Percentiles rank a stretch among this genome's conserved stretches.
Evolutionary conservation across 2,113 vertebrate species (phyloP).

Genomic region (Gallinago jamesoni): DNA sequence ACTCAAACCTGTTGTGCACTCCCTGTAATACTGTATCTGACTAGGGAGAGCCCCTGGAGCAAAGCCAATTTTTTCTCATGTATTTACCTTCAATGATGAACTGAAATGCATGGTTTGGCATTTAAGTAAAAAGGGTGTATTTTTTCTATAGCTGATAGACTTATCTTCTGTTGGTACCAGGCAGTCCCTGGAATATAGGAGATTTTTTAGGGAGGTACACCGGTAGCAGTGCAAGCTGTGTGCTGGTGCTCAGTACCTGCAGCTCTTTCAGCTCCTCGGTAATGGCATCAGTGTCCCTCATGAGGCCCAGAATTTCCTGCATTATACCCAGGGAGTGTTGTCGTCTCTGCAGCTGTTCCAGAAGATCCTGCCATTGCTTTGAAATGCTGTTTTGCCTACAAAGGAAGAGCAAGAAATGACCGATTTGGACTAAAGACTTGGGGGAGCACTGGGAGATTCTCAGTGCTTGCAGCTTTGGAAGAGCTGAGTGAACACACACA

Average conservation of each 20-base stretch:
- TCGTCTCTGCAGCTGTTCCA: slow-evolving; percentile 77
- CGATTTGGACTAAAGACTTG: neutral
- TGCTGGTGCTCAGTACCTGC: slow-evolving; percentile 71
- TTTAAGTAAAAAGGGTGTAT: neutral
- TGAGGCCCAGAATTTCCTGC: slow-evolving; percentile 74
- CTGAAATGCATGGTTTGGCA: neutral
- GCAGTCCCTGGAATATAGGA: neutral
- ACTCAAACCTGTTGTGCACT: neutral
- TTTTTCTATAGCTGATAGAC: neutral
- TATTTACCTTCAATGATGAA: neutral
- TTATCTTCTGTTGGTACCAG: neutral
- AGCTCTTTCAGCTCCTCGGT: slow-evolving; percentile 81
- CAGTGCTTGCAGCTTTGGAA: neutral
- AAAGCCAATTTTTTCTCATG: neutral
- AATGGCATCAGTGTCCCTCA: slow-evolving; percentile 79
- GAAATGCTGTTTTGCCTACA: slow-evolving; percentile 77
- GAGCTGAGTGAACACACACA: neutral
- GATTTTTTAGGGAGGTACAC: neutral
- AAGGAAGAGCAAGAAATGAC: neutral
- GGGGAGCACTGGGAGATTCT: neutral
- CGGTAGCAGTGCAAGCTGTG: neutral
- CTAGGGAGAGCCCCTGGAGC: neutral
- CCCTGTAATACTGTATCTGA: neutral
- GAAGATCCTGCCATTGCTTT: slow-evolving; percentile 79
- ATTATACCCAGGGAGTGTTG: slow-evolving; percentile 63